Conservation (phyloP, 2,888 invertebrate species). For the Tubulanus polymorphus region DNA sequence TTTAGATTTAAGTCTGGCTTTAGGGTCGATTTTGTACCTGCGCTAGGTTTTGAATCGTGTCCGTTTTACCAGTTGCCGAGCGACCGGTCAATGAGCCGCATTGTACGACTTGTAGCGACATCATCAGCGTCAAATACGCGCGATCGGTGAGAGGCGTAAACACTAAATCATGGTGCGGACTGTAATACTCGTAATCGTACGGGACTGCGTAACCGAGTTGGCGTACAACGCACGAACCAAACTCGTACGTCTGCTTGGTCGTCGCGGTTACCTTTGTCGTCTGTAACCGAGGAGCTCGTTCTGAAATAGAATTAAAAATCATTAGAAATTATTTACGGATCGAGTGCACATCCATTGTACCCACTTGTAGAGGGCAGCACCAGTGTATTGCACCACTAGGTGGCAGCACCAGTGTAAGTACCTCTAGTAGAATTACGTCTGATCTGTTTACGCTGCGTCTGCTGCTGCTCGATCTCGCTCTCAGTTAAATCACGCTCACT, state of each 20-base stretch:
- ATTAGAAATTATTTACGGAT: too few relatives aligned
- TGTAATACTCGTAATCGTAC: conserved; percentile 49
- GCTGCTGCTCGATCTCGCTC: too few relatives aligned
- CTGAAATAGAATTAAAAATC: too few relatives aligned
- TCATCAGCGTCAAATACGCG: conserved; percentile 42
- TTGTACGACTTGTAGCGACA: conserved; percentile 43
- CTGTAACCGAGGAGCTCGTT: too few relatives aligned
- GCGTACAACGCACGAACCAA: conserved; percentile 41
- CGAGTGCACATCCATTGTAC: too few relatives aligned
- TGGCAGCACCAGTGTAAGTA: background rate
- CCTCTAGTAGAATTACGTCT: background rate
- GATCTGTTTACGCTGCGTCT: background rate
- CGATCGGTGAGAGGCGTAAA: conserved; percentile 48
- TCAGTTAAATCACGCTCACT: too few relatives aligned
- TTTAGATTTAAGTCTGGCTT: too few relatives aligned
- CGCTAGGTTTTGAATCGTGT: conserved; percentile 42
- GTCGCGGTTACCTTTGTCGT: conserved; percentile 36
- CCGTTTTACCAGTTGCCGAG: conserved; percentile 44
- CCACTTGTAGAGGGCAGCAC: too few relatives aligned
- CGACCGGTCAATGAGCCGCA: conserved; percentile 47
- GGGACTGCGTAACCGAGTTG: conserved; percentile 40
- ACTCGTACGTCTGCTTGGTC: conserved; percentile 43
- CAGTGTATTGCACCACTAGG: background rate
- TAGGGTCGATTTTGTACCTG: too few relatives aligned
- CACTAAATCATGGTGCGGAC: conserved; percentile 34